Conservation (phyloP, 2,888 invertebrate genomes). For the Alloscopus bannaensis region DNA sequence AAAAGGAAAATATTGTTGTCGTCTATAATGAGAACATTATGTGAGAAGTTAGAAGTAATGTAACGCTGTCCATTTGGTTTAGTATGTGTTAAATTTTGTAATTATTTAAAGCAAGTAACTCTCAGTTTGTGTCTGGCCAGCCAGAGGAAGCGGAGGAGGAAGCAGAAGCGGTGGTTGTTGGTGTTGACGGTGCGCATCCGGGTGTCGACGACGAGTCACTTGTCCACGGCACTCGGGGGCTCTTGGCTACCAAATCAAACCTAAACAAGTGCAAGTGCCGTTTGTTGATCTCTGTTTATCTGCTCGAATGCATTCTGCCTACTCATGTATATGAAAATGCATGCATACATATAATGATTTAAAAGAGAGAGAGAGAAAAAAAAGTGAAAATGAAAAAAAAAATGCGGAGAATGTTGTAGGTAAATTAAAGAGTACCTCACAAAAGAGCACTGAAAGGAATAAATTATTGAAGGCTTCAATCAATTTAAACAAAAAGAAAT, state of each 20-base stretch:
- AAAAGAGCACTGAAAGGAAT: neutral
- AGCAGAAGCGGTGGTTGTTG: slow-evolving; percentile 56
- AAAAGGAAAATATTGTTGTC: no score
- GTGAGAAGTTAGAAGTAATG: no score
- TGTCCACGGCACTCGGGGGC: slow-evolving; percentile 47
- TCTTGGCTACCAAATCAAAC: slow-evolving; percentile 56
- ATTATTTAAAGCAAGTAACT: no score
- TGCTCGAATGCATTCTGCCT: no score
- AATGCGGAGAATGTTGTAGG: neutral
- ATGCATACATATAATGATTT: no score
- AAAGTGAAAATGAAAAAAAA: neutral
- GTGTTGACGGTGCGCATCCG: slow-evolving; percentile 48
- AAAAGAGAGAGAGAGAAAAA: neutral
- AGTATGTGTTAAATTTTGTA: no score
- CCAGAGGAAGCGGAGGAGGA: slow-evolving; percentile 60
- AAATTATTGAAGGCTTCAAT: neutral
- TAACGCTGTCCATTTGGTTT: no score
- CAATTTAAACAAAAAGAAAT: neutral
- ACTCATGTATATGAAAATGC: no score
- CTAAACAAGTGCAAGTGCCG: slow-evolving; percentile 24
- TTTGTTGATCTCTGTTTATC: neutral
- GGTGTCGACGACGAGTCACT: slow-evolving; percentile 35
- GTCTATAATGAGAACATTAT: no score
- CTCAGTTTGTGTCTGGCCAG: slow-evolving; percentile 59
- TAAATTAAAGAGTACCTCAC: neutral